phyloP scores from a whole-genome alignment of 1,140 invertebrate species.

The Trichoplusia ni region DNA sequence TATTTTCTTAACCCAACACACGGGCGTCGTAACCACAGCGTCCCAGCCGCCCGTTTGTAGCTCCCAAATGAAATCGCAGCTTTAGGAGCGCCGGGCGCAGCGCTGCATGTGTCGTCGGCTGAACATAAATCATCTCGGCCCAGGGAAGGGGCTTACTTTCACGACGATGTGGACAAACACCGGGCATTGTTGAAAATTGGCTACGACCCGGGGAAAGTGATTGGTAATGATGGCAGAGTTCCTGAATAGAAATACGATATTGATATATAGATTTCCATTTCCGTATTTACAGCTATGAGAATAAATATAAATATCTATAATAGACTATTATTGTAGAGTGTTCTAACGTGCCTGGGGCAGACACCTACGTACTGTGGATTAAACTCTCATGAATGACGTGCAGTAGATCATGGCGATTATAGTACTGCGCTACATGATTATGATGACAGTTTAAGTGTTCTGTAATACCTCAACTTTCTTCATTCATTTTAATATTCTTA shows the following conservation, averaged over 20 bases:
- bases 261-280: neutral
- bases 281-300: neutral
- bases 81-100: conserved; percentile 63
- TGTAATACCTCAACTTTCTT: too few relatives aligned
- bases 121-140: conserved; percentile 69
- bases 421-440: too few relatives aligned
- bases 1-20: conserved; percentile 3
- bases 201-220: conserved; percentile 27
- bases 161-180: conserved; percentile 49
- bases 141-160: conserved; percentile 61
- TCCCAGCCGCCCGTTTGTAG: conserved; percentile 47
- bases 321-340: too few relatives aligned
- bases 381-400: too few relatives aligned
- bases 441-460: too few relatives aligned
- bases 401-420: too few relatives aligned
- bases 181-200: conserved; percentile 39
- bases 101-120: conserved; percentile 75
- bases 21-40: conserved; percentile 39
- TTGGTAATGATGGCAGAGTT: conserved; percentile 23
- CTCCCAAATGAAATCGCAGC: conserved; percentile 53
- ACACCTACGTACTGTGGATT: too few relatives aligned
- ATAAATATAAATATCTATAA: too few relatives aligned
- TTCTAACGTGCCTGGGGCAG: too few relatives aligned
- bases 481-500: too few relatives aligned
- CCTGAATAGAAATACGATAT: neutral